Base-by-base conservation (phyloP, 2,888 invertebrate species). In the Macrophya annulata region DNA sequence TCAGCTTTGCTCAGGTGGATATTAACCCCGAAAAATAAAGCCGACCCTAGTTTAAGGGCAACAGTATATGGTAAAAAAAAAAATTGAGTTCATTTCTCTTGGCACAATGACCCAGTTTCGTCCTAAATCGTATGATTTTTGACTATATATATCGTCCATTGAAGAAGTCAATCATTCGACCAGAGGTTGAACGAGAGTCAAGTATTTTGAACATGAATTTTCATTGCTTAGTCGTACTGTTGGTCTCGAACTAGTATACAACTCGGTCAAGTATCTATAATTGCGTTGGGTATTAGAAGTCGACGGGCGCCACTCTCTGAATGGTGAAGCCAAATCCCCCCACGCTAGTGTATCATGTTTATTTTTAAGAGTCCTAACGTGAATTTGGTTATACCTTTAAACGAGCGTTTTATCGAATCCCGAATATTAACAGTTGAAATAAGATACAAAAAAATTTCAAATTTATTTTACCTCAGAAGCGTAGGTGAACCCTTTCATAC, bases 191-290 rank as follows among this genome's bases (percentile, higher is more conserved):
- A 74, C n/a, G 43, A 74, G 45, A n/a, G 40, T 45, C 45, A 74
- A 84, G 17, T 31, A 51, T 48, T 37, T 48, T 40, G 37, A 43
- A 76, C 84, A 71, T 68, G 74, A 21, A 84, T 74, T 84, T n/a
- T 72, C 8, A 84, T 84, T 74, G 25, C 72, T 74, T 45, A n/a
- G n/a, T 43, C 37, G n/a, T 17, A 84, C 59, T 12, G 72, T 45
- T 55, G 48, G 48, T 40, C 71, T 40, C n/a, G 48, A 84, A 37
- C 55, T 48, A 84, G 48, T 45, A 25, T 31, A 65, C 43, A 77
- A 40, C n/a, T 68, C 37, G 71, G 72, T 84, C 74, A 31, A 72
- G 84, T 48, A 40, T 55, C 45, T 74, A 25, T 45, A 84, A 84
- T 84, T 74, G 45, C 43, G 43, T 45, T 74, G 72, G 12, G 72